phyloP scores from a whole-genome alignment of 2,797 vertebrate genomes.

The Calcarius lapponicus region DNA sequence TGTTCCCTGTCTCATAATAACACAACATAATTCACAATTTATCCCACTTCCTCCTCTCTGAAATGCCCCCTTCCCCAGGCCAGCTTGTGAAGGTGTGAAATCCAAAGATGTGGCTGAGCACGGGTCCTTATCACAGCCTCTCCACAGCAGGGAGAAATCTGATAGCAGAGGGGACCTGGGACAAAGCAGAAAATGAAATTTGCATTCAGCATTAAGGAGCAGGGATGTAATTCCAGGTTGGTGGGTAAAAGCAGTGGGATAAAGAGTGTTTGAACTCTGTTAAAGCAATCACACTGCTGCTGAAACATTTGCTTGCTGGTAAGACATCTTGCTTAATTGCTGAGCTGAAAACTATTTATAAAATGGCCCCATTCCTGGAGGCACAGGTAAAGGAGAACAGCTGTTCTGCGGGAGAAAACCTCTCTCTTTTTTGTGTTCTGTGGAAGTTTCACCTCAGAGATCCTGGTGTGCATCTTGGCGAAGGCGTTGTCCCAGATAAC shows the following conservation, averaged over 20 bases:
- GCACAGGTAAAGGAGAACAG: neutral
- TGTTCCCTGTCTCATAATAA: neutral
- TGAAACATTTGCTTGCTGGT: neutral
- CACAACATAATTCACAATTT: neutral
- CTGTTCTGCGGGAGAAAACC: neutral
- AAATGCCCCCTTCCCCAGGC: neutral
- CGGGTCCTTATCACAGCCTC: neutral
- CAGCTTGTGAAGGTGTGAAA: neutral
- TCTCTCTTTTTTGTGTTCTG: neutral
- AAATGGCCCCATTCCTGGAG: neutral
- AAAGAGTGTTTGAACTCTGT: neutral
- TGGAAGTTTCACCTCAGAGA: neutral
- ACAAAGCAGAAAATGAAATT: neutral
- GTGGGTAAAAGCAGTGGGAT: slow-evolving; percentile 17
- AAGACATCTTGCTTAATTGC: neutral
- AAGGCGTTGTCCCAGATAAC: neutral
- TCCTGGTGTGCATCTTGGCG: too few relatives aligned
- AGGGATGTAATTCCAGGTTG: neutral
- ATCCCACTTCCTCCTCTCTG: neutral
- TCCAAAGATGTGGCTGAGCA: neutral
- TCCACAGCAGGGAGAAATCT: neutral
- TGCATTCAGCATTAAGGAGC: neutral
- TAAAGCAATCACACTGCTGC: neutral
- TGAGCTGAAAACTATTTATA: neutral
- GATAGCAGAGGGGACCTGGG: neutral